These are phyloP conservation scores for Ephialtes manifestator DNA, from an alignment of 2,888 invertebrate genomes.

Conservation along the genomic window DNA sequence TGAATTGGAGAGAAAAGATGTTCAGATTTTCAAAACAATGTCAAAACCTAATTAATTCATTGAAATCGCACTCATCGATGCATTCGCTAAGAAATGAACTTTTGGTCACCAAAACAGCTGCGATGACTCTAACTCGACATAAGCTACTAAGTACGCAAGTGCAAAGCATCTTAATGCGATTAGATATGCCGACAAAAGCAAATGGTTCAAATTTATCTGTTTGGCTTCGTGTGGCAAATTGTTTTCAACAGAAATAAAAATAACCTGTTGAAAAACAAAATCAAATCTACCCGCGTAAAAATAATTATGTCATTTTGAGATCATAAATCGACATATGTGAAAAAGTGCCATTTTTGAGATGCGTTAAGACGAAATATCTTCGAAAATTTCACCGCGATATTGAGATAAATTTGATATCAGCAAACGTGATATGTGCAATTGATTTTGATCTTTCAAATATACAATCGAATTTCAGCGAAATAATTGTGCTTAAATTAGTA, in stretches of 20 bases:
- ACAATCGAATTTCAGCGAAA: no score
- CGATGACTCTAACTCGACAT: neutral
- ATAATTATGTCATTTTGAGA: no score
- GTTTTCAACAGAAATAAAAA: neutral
- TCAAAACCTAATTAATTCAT: neutral
- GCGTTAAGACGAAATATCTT: no score
- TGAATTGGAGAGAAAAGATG: neutral
- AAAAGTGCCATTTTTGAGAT: no score
- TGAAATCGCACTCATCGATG: neutral
- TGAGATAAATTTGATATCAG: no score
- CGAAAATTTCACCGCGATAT: no score
- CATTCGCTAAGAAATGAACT: neutral
- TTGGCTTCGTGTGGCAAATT: neutral
- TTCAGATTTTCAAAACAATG: neutral
- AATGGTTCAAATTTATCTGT: neutral
- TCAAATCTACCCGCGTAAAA: no score
- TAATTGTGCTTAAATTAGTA: no score
- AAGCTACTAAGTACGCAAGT: neutral
- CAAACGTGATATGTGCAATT: no score
- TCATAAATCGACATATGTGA: no score
- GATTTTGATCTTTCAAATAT: no score
- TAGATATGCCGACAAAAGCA: neutral
- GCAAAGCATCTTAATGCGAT: neutral
- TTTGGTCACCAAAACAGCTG: neutral
- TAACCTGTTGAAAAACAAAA: no score